phyloP scores from a whole-genome alignment of 2,797 vertebrate species.

The Scarus forsteni region DNA sequence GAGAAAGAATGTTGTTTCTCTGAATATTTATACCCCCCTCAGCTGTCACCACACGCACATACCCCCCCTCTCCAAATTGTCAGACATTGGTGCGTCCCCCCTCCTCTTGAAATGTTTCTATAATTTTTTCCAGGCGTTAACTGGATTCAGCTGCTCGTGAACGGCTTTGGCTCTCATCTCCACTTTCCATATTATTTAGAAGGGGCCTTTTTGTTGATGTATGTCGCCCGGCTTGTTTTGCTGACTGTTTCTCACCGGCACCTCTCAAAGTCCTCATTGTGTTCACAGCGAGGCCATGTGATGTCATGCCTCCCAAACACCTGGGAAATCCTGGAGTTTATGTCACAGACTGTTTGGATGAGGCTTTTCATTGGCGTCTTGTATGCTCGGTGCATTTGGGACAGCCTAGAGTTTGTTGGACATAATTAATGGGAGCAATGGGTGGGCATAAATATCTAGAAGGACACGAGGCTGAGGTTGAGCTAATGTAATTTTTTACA shows the following conservation, averaged over 20 bases:
- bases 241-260: conserved; percentile 56
- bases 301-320: conserved; percentile 79
- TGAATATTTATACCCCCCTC: conserved; percentile 61
- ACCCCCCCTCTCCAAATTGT: conserved; percentile 51
- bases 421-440: conserved; percentile 61
- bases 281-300: conserved; percentile 43
- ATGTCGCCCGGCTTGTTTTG: conserved; percentile 61
- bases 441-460: conserved; percentile 36
- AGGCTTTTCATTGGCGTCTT: conserved; percentile 50
- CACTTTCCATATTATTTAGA: conserved; percentile 77
- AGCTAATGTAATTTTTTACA: conserved; percentile 18
- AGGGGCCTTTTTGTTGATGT: conserved; percentile 70
- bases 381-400: conserved; percentile 36
- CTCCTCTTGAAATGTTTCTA: conserved; percentile 56
- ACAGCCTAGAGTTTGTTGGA: conserved; percentile 52
- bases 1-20: conserved; percentile 70
- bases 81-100: conserved; percentile 46
- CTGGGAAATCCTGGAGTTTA: conserved; percentile 73
- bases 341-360: conserved; percentile 71
- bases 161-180: conserved; percentile 74
- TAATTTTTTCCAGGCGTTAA: conserved; percentile 81
- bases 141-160: conserved; percentile 75
- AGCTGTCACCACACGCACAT: conserved; percentile 57
- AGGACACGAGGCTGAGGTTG: conserved; percentile 2
- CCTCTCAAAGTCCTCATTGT: conserved; percentile 81